A percentile compares a stretch with the other conserved stretches of the same genome.
phyloP scores from a whole-genome alignment of 2,797 vertebrate genomes.

The Lates japonicus region DNA sequence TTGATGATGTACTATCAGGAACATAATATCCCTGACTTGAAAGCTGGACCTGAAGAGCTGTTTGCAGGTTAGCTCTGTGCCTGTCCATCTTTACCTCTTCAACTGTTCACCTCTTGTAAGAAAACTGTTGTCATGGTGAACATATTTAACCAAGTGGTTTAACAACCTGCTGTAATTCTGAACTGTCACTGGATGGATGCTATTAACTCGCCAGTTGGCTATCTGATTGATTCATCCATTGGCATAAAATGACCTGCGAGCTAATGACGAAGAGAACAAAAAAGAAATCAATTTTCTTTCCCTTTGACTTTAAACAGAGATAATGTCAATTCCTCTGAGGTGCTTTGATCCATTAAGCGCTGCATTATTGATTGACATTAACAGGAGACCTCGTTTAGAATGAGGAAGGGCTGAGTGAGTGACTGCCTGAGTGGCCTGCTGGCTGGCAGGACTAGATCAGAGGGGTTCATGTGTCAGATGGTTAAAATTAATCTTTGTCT shows the following conservation, averaged over 20 bases:
- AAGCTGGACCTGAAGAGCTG: conserved; percentile 11
- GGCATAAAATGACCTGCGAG: conserved; percentile 65
- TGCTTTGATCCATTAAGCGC: conserved; percentile 83
- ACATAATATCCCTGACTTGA: neutral
- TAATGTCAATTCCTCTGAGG: conserved; percentile 79
- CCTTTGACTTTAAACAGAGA: conserved; percentile 72
- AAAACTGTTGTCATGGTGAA: conserved; percentile 24
- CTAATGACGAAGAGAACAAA: conserved; percentile 66
- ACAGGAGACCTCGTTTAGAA: conserved; percentile 72
- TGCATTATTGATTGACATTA: conserved; percentile 86
- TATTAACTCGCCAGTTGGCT: conserved; percentile 53
- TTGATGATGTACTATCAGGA: neutral
- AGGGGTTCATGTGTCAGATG: conserved; percentile 51
- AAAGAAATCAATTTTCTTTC: conserved; percentile 68
- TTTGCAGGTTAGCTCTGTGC: conserved; percentile 1
- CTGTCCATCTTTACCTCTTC: conserved; percentile 24
- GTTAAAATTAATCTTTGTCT: conserved; percentile 51
- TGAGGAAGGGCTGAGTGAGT: conserved; percentile 52
- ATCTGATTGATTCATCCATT: conserved; percentile 65
- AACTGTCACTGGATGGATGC: conserved; percentile 44
- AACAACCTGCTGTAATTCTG: conserved; percentile 51
- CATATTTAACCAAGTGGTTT: conserved; percentile 53
- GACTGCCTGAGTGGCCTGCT: conserved; percentile 24
- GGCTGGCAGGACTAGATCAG: conserved; percentile 42
- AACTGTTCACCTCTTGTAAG: conserved; percentile 9